Conservation (phyloP, 2,888 invertebrate species). For the Lacanobia oleracea region DNA sequence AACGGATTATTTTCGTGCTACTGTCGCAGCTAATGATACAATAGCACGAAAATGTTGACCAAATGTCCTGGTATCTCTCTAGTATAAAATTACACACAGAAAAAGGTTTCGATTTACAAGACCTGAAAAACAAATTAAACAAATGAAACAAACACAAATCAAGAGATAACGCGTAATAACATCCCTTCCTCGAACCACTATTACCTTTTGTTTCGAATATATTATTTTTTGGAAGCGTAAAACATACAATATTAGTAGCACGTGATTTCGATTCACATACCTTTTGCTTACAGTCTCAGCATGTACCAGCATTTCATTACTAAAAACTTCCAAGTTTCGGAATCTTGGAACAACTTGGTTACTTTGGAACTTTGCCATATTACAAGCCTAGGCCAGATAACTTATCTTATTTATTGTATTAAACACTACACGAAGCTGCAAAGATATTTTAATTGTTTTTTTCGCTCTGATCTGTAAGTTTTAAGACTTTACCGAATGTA, state of each 20-base stretch:
- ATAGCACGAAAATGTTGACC: too few species aligned
- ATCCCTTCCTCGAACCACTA: neutral
- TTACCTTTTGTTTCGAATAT: constrained; percentile 21
- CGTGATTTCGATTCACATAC: constrained; percentile 96
- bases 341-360: constrained; percentile 41
- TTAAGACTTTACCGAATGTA: neutral
- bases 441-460: constrained; percentile 50
- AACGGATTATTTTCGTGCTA: too few species aligned
- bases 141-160: constrained; percentile 15
- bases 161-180: constrained; percentile 4
- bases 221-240: constrained; percentile 1
- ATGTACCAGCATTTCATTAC: constrained; percentile 78
- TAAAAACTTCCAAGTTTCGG: constrained; percentile 43
- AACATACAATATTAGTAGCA: constrained; percentile 89
- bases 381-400: constrained; percentile 36
- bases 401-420: constrained; percentile 54
- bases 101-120: neutral
- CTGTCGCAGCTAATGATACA: too few species aligned
- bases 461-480: constrained; percentile 4
- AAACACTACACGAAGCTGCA: constrained; percentile 10
- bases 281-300: constrained; percentile 96
- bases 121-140: neutral
- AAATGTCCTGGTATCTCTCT: too few species aligned
- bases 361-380: constrained; percentile 45
- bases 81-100: too few species aligned